These are phyloP conservation scores for Phrynosoma platyrhinos DNA, from an alignment of 2,113 vertebrate genomes.

Conservation along the genomic window DNA sequence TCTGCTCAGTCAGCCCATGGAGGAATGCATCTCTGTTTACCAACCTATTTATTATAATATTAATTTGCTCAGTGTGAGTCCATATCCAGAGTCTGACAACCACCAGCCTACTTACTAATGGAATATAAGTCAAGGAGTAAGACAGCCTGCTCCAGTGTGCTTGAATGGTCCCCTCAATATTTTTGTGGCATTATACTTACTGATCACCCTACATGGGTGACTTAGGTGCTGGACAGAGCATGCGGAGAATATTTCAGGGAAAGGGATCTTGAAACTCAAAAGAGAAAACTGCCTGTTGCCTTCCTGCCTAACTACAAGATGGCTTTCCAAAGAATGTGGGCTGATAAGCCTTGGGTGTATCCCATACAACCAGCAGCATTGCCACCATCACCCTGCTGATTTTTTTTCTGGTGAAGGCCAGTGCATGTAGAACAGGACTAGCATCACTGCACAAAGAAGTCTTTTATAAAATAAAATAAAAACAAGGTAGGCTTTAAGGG, in stretches of 20 bases:
- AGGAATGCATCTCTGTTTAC: not conserved
- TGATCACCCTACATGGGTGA: no score
- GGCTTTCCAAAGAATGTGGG: not conserved
- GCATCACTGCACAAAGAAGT: not conserved
- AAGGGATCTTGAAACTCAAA: not conserved
- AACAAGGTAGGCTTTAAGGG: not conserved
- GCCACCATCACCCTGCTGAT: no score
- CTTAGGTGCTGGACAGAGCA: not conserved
- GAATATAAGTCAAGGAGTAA: not conserved
- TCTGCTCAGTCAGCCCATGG: not conserved
- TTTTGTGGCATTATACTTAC: not conserved
- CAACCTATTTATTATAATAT: slow-evolving; percentile 4
- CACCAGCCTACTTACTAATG: not conserved
- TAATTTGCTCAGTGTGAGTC: not conserved
- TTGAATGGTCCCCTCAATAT: not conserved
- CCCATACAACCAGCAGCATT: not conserved
- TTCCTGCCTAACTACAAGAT: not conserved
- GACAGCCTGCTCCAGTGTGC: not conserved
- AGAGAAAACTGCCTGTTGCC: not conserved
- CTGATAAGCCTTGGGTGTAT: not conserved
- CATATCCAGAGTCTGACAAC: not conserved
- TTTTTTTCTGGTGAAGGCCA: not conserved
- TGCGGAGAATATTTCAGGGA: not conserved
- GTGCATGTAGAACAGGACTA: not conserved
- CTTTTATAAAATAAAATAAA: not conserved